Conservation (phyloP, 2,888 invertebrate genomes). For the Rambutsinella grinnellia region DNA sequence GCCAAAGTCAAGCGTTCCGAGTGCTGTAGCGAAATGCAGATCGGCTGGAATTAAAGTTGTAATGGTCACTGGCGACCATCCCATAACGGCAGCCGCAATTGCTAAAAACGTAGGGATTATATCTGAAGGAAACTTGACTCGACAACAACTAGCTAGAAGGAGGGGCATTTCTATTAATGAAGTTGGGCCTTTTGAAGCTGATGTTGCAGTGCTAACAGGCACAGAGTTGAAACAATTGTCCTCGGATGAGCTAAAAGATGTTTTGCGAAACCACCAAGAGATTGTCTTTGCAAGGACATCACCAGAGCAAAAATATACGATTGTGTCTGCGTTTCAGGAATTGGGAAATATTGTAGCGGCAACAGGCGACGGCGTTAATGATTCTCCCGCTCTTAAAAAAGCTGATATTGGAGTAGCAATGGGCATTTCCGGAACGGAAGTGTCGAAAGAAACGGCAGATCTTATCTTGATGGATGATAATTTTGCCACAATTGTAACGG, state of each 20-base stretch:
- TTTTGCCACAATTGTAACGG: constrained; percentile 88
- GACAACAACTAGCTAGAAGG: constrained; percentile 71
- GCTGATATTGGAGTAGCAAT: constrained; percentile 85
- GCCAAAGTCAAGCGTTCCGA: constrained; percentile 77
- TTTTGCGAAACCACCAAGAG: constrained; percentile 68
- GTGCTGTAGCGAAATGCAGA: constrained; percentile 79
- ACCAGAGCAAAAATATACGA: constrained; percentile 72
- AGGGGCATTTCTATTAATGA: constrained; percentile 68
- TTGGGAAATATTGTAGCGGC: constrained; percentile 85
- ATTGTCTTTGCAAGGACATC: constrained; percentile 72
- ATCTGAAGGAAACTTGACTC: constrained; percentile 76
- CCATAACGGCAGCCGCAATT: constrained; percentile 63
- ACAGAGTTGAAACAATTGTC: constrained; percentile 68
- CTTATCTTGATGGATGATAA: constrained; percentile 80
- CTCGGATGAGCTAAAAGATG: constrained; percentile 67
- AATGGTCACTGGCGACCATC: constrained; percentile 80
- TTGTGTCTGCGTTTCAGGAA: constrained; percentile 84
- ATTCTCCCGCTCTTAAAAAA: constrained; percentile 85
- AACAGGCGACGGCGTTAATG: constrained; percentile 84
- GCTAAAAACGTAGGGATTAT: constrained; percentile 95
- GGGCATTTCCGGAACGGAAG: constrained; percentile 85
- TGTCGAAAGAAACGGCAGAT: constrained; percentile 80
- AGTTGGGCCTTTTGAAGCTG: constrained; percentile 68
- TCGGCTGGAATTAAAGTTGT: constrained; percentile 81
- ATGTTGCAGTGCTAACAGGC: constrained; percentile 69